Percentiles rank a stretch among this genome's conserved stretches.
Evolutionary conservation across 2,888 invertebrate species (phyloP).

Genomic region (Ommatoiulus sabulosus): DNA sequence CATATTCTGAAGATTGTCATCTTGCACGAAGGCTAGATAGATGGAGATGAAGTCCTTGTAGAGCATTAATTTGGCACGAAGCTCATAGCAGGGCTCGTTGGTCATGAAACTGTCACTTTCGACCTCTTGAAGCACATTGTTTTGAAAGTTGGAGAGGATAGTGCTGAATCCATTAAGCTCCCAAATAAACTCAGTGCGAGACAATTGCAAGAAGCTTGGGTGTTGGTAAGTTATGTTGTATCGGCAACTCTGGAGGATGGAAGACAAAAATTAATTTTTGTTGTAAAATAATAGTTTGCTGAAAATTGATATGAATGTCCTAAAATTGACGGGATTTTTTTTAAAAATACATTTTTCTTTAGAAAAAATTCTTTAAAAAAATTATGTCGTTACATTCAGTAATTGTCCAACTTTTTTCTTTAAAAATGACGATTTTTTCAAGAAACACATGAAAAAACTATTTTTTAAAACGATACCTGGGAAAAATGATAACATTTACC

Average conservation of each 20-base stretch:
- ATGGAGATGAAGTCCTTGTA: conserved; percentile 24
- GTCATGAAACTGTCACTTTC: background rate
- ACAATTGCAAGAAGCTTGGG: background rate
- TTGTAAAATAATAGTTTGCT: no score
- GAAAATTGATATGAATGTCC: no score
- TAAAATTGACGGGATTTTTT: no score
- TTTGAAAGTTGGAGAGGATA: background rate
- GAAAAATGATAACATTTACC: no score
- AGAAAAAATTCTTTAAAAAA: no score
- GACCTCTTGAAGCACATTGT: background rate
- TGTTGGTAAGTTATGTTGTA: background rate
- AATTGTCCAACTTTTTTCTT: no score
- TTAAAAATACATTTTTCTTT: no score
- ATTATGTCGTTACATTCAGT: no score
- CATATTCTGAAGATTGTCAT: background rate
- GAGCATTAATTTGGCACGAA: background rate
- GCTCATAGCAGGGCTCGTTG: background rate
- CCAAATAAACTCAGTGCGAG: background rate
- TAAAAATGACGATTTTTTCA: no score
- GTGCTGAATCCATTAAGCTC: background rate
- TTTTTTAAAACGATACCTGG: no score
- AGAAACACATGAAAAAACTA: no score
- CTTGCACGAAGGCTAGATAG: background rate
- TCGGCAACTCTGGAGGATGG: background rate
- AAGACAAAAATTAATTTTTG: no score